Evolutionary conservation across 2,113 vertebrate genomes (phyloP).

Genomic region (Hippocampus barbouri): DNA sequence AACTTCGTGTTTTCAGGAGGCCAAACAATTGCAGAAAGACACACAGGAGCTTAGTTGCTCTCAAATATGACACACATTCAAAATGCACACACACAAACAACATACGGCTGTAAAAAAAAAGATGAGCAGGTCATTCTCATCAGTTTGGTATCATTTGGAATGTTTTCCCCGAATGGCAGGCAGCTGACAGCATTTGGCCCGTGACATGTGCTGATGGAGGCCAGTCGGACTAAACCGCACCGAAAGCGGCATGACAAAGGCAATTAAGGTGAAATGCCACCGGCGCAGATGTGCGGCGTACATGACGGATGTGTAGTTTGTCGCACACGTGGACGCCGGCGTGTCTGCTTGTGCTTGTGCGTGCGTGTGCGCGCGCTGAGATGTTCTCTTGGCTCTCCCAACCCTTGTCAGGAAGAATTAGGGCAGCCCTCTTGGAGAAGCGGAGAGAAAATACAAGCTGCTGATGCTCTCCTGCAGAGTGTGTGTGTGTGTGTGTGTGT

Average conservation of each 20-base stretch:
- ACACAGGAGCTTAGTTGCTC: background rate
- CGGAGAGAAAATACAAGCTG: conserved; percentile 56
- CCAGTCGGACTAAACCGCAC: conserved; percentile 29
- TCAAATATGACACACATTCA: background rate
- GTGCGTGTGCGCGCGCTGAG: conserved; percentile 21
- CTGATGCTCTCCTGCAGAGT: conserved; percentile 49
- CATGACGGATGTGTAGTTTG: conserved; percentile 29
- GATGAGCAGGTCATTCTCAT: background rate
- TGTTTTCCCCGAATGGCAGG: background rate
- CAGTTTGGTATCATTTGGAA: background rate
- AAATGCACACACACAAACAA: background rate
- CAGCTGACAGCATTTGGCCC: background rate
- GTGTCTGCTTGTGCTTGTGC: conserved; percentile 12
- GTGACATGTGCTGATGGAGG: conserved; percentile 24
- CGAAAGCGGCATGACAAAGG: conserved; percentile 47
- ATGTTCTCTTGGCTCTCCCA: conserved; percentile 66
- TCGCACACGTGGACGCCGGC: conserved; percentile 5
- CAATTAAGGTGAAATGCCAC: conserved; percentile 54
- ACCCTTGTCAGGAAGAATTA: conserved; percentile 76
- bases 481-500: conserved; percentile 21
- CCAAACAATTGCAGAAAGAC: background rate
- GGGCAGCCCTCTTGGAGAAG: conserved; percentile 60
- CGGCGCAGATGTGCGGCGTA: conserved; percentile 25
- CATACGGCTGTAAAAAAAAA: no score
- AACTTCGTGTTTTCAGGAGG: background rate